Evolutionary conservation across 2,113 vertebrate genomes (phyloP).

Genomic region (Ursus arctos): DNA sequence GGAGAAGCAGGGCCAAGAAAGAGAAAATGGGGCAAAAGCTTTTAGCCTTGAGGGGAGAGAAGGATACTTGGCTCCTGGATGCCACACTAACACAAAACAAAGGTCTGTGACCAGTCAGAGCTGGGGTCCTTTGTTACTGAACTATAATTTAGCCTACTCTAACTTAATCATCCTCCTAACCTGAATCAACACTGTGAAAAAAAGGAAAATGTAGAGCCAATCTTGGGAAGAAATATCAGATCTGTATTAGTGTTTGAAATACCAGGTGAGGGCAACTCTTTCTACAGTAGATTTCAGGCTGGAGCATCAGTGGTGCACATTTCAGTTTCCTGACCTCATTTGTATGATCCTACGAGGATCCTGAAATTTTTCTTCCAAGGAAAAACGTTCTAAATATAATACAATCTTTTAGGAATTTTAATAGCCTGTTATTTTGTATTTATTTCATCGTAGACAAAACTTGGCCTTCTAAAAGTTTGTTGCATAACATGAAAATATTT

Average conservation of each 20-base stretch:
- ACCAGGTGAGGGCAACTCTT: not conserved
- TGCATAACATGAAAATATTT: not conserved
- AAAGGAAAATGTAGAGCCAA: not conserved
- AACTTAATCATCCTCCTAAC: not conserved
- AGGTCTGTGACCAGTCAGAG: not conserved
- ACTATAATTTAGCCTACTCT: not conserved
- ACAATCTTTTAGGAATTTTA: not conserved
- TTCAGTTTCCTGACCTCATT: not conserved
- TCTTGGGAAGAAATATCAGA: not conserved
- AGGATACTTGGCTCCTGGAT: too few species aligned
- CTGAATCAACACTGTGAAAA: not conserved
- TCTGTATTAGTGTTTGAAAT: not conserved
- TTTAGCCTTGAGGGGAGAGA: not conserved
- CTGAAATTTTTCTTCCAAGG: not conserved
- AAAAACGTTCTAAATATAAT: conserved; percentile 4
- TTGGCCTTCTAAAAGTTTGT: not conserved
- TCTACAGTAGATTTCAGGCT: not conserved
- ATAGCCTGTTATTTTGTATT: not conserved
- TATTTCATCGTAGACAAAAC: not conserved
- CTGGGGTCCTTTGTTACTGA: not conserved
- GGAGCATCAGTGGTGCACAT: not conserved
- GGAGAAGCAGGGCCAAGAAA: too few species aligned
- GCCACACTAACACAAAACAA: not conserved
- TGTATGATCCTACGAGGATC: not conserved
- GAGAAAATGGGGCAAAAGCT: not conserved